Evolutionary conservation across 1,140 invertebrate genomes (phyloP), one percentile per base, ranked within the genome.

Genomic region (Euschistus heros): DNA sequence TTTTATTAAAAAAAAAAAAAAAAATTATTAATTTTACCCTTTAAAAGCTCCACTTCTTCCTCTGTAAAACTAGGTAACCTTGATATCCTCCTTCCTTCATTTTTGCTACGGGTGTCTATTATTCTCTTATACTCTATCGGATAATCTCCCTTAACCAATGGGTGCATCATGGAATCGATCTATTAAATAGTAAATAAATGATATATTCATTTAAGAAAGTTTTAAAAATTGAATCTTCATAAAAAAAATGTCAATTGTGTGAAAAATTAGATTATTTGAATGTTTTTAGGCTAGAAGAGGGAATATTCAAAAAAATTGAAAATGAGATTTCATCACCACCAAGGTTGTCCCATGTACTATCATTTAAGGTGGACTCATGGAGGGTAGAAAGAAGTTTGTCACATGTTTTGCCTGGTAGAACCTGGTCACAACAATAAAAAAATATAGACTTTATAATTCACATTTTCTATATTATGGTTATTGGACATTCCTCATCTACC

Each of bases 141-240:
- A 74, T 81, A 84, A 42, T 81, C 78, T 0, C 82, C 82, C n/a
- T 72, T 74, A 67, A 75, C 78, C 10, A 84, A 74, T 3, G 81
- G 78, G 69, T 81, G 74, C 0, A 78, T 72, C 60, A 78, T 76
- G 72, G 77, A 75, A 10, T 77, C 78, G 30, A 72, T 69, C 77
- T 81, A 70, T 57, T 72, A 75, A 37, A 37, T 10, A 37, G 33
- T 1, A 37, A 10, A 37, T 37, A 13, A 37, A 37, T 60, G 22
- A 15, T 46, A 15, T 54, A 52, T 76, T 26, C 61, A 68, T 71
- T 50, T 44, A 30, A 4, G 7, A 4, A 30, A 30, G 2, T 30
- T 30, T 30, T 30, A 4, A 30, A 30, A 30, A 30, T 65, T 27
- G 5, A 52, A 5, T 50, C 13, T 4, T 3, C 20, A 18, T 2